A percentile compares a stretch with the other conserved stretches of the same genome.
These are phyloP conservation scores for Formica aserva DNA, from an alignment of 2,888 invertebrate genomes.

Conservation along the genomic window DNA sequence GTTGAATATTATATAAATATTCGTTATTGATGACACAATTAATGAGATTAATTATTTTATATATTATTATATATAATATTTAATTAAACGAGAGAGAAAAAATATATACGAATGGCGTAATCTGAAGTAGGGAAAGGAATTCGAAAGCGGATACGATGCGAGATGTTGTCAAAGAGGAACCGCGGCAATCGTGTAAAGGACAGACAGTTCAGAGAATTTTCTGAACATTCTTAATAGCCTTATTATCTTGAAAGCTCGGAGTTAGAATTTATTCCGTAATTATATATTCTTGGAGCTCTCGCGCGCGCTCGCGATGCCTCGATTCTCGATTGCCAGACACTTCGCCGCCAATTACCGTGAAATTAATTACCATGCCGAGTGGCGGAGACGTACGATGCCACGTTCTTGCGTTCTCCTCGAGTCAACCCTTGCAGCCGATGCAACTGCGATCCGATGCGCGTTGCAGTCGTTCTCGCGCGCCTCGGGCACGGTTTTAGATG, in stretches of 20 bases:
- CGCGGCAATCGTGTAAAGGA: neutral
- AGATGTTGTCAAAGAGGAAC: conserved; percentile 7
- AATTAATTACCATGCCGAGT: conserved; percentile 80
- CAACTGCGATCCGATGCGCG: conserved; percentile 49
- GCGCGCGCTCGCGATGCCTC: conserved; percentile 26
- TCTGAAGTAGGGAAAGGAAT: conserved; percentile 8
- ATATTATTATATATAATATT: neutral
- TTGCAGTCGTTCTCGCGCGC: conserved; percentile 53
- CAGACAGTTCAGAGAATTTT: neutral
- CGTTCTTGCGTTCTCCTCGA: conserved; percentile 28
- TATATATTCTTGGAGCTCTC: conserved; percentile 68
- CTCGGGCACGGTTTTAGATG: conserved; percentile 52
- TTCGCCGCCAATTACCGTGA: conserved; percentile 78
- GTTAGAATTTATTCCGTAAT: conserved; percentile 75
- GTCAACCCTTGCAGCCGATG: conserved; percentile 40
- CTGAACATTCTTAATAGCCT: conserved; percentile 61
- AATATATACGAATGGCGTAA: neutral
- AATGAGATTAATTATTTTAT: neutral
- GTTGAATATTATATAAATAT: conserved; percentile 12
- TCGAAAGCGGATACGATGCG: neutral
- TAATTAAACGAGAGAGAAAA: neutral
- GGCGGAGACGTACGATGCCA: conserved; percentile 76
- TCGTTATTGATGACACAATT: neutral
- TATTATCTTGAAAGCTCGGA: conserved; percentile 71
- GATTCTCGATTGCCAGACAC: conserved; percentile 49